Percentiles rank a stretch among this genome's conserved stretches.
Conservation (phyloP, 2,113 vertebrate species). For the Gymnobelideus leadbeateri region DNA sequence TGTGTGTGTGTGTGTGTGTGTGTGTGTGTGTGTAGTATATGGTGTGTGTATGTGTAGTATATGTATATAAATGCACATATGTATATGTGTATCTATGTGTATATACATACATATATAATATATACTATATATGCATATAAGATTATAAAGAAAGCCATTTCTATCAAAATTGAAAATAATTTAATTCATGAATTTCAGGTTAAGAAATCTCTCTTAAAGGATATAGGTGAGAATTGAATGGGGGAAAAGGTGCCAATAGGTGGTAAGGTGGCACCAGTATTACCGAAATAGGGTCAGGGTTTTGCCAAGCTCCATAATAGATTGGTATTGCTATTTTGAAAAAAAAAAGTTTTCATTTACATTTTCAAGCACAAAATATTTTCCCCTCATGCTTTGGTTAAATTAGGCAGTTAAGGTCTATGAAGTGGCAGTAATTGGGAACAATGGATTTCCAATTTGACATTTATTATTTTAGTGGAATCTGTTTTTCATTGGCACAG, state of each 20-base stretch:
- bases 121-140: background rate
- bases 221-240: background rate
- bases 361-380: constrained; percentile 76
- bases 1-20: too few species aligned
- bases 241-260: background rate
- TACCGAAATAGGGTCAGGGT: constrained; percentile 39
- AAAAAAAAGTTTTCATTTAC: constrained; percentile 79
- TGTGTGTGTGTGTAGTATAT: too few species aligned
- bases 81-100: too few species aligned
- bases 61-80: too few species aligned
- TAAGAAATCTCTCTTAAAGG: background rate
- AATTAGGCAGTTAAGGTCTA: constrained; percentile 71
- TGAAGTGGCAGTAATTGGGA: constrained; percentile 70
- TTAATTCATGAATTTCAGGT: background rate
- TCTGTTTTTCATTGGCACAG: constrained; percentile 75
- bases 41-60: too few species aligned
- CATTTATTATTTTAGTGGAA: constrained; percentile 75
- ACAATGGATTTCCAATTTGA: constrained; percentile 75
- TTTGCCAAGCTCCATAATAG: constrained; percentile 75
- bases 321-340: constrained; percentile 65
- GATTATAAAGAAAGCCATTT: background rate
- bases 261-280: background rate
- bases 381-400: constrained; percentile 58
- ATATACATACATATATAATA: too few species aligned
- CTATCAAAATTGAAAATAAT: background rate